These are phyloP conservation scores for Crotalus helleri DNA, from an alignment of 2,113 vertebrate genomes.

Conservation along the genomic window DNA sequence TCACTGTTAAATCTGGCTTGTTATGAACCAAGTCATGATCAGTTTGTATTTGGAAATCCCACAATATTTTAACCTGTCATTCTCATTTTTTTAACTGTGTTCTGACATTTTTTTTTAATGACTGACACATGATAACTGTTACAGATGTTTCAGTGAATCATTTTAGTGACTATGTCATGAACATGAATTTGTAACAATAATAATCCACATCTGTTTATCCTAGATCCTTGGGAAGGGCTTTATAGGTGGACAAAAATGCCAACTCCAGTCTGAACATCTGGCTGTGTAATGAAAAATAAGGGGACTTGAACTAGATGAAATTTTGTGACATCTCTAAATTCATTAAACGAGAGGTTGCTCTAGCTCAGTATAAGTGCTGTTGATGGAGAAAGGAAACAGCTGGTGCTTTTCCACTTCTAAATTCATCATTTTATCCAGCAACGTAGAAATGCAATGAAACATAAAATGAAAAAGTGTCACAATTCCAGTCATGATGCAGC, in stretches of 20 bases:
- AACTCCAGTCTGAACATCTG: background rate
- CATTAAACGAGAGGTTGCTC: background rate
- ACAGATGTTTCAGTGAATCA: background rate
- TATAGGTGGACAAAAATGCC: background rate
- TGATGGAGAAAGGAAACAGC: slow-evolving; percentile 36
- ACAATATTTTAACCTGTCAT: background rate
- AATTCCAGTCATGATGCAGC: slow-evolving; percentile 64
- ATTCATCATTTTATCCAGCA: slow-evolving; percentile 73
- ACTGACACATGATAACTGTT: background rate
- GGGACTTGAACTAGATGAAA: background rate
- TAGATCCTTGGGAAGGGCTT: background rate
- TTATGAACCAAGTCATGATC: background rate
- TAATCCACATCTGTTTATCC: background rate
- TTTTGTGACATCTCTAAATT: background rate
- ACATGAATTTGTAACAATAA: background rate
- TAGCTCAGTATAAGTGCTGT: background rate
- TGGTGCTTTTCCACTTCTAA: slow-evolving; percentile 50
- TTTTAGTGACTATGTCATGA: background rate
- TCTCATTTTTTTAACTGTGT: background rate
- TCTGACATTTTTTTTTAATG: background rate
- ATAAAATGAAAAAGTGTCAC: slow-evolving; percentile 68
- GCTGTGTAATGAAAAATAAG: background rate
- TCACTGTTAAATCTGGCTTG: background rate
- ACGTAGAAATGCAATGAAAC: slow-evolving; percentile 68
- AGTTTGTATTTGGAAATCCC: background rate